These are phyloP conservation scores for Drosophila yakuba DNA, from an alignment of 1,140 invertebrate genomes.

Conservation along the genomic window DNA sequence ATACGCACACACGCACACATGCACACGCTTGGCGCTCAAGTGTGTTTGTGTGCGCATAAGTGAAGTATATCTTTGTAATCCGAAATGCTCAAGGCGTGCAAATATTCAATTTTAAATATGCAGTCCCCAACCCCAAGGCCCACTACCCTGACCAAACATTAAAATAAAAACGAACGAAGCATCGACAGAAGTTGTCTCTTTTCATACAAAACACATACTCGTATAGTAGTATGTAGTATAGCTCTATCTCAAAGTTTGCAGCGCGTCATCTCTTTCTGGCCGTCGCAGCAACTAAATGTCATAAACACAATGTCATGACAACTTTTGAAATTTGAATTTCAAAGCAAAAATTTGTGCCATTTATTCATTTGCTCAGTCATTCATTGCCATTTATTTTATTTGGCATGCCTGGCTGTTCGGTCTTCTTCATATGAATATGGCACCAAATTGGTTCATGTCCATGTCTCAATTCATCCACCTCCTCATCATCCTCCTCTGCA, in stretches of 20 bases:
- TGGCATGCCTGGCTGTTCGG: slow-evolving; percentile 39
- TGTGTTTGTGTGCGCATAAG: slow-evolving; percentile 64
- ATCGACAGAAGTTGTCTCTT: slow-evolving; percentile 24
- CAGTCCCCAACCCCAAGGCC: slow-evolving; percentile 19
- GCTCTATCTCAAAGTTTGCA: background rate
- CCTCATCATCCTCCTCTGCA: slow-evolving; percentile 6
- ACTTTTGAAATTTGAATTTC: slow-evolving; percentile 84
- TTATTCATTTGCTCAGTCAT: slow-evolving; percentile 82
- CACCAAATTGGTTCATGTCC: slow-evolving; percentile 63
- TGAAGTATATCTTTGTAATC: slow-evolving; percentile 82
- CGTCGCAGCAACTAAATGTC: slow-evolving; percentile 63
- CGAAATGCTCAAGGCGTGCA: slow-evolving; percentile 80
- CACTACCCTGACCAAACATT: slow-evolving; percentile 32
- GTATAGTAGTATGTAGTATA: background rate
- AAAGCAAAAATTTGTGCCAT: slow-evolving; percentile 72
- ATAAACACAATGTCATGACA: slow-evolving; percentile 83
- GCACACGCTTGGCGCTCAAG: slow-evolving; percentile 4
- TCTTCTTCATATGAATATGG: slow-evolving; percentile 10
- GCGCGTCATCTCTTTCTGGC: slow-evolving; percentile 34
- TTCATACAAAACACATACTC: background rate
- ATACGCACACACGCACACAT: slow-evolving; percentile 24
- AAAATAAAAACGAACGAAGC: slow-evolving; percentile 24
- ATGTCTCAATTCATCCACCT: slow-evolving; percentile 41
- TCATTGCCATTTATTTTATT: slow-evolving; percentile 83
- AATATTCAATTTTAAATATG: slow-evolving; percentile 83